Base-by-base conservation (phyloP, 2,113 vertebrate species). In the Andinoacara biseriatus region DNA sequence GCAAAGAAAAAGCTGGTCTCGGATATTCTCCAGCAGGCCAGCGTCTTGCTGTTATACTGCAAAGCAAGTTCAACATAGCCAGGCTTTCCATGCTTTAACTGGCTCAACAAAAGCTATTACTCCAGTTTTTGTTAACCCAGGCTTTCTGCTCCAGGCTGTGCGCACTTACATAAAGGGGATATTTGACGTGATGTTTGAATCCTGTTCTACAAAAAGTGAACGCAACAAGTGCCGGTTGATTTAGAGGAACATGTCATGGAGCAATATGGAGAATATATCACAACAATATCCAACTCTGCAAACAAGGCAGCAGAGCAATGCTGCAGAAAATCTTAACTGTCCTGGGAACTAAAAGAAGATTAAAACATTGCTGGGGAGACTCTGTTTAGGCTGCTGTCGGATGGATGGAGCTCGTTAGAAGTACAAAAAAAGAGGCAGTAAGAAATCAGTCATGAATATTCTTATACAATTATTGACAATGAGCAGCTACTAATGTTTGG, bases 371-470 rank as follows among this genome's bases (percentile, higher is more conserved):
- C 40, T 29, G 24, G 62, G 62, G 38, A 58, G 31, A 58, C 74
- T 59, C 43, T 26, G 54, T 58, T 43, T 24, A 58, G n/a, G 3
- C 22, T 26, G 10, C 2, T 40, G 74, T 35, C 52, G 17, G 17
- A 43, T 3, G 22, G 40, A 29, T 58, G 54, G 38, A 69, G 54
- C 65, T 89, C 58, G 54, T 61, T 60, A 58, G 14, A 59, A 60
- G 46, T 60, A 35, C 29, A 49, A 52, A 61, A 61, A 60, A 69
- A 46, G 5, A 5, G 31, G 31, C 3, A 24, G 59, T 84, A 56
- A 43, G 63, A 80, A 82, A 60, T 65, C 35, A 79, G 22, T 65
- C 67, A 59, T 6, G 5, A 61, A 78, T 83, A 67, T 52, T 76
- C 72, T 56, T 29, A 81, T 10, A 86, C 61, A 85, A 83, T 26